Conservation (phyloP, 2,113 vertebrate genomes). For the Salvator merianae region DNA sequence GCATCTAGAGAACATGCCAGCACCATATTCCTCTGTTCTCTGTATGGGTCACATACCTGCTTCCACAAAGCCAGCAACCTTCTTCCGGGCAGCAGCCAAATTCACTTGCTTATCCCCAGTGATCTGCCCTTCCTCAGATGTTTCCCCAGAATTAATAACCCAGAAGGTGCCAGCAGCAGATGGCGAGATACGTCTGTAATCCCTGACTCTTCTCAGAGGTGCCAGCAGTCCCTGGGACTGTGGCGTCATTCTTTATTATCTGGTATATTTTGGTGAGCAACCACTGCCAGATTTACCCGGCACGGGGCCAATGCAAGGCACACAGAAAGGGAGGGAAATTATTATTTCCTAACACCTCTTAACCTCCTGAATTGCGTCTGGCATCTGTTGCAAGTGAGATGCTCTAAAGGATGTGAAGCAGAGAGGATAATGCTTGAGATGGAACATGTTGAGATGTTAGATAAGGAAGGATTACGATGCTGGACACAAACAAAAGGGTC, state of each 20-base stretch:
- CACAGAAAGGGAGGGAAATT: conserved; percentile 16
- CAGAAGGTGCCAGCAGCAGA: conserved; percentile 66
- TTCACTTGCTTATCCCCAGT: conserved; percentile 8
- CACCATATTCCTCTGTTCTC: not conserved
- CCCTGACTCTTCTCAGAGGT: conserved; percentile 46
- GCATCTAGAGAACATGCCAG: not conserved
- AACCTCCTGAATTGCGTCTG: not conserved
- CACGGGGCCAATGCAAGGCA: conserved; percentile 1
- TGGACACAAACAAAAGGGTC: not conserved
- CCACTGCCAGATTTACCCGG: conserved; percentile 55
- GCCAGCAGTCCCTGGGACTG: conserved; percentile 44
- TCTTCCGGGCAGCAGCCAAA: not conserved
- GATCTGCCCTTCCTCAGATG: conserved; percentile 14
- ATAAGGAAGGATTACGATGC: not conserved
- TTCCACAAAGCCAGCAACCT: conserved; percentile 5
- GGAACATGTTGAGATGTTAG: not conserved
- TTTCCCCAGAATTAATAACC: conserved; percentile 61
- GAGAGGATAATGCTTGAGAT: accelerated
- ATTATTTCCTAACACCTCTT: conserved; percentile 28
- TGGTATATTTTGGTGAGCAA: conserved; percentile 18
- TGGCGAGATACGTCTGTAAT: conserved; percentile 48
- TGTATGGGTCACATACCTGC: not conserved
- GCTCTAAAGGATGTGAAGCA: accelerated
- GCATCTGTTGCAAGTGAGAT: conserved; percentile 30
- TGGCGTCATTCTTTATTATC: conserved; percentile 25